These are phyloP conservation scores for Aurelia aurita complex sp. Pacific DNA, from an alignment of 30 jellyfish, hydroid and myxozoan species.

Conservation along the genomic window DNA sequence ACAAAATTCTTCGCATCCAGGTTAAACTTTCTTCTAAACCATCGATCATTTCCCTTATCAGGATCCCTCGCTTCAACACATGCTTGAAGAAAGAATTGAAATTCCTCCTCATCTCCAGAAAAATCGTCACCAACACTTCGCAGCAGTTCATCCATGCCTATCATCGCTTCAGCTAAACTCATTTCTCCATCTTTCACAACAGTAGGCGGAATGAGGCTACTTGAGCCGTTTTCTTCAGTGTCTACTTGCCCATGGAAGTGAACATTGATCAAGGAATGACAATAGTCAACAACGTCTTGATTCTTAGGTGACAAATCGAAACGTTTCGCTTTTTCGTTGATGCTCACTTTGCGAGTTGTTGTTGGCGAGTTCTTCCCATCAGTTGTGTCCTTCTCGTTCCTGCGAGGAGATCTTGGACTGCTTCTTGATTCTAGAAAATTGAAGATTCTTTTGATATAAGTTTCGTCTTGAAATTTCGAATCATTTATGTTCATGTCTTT, in stretches of 20 bases:
- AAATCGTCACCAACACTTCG: constrained; percentile 77
- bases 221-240: constrained; percentile 12
- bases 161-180: constrained; percentile 51
- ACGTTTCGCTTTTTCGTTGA: constrained; percentile 6
- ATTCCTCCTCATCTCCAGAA: constrained; percentile 94
- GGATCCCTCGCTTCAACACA: constrained; percentile 61
- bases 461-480: neutral
- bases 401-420: neutral
- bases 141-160: constrained; percentile 62
- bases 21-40: constrained; percentile 37
- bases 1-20: constrained; percentile 66
- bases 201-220: constrained; percentile 53
- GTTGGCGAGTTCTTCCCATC: neutral
- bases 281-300: constrained; percentile 59
- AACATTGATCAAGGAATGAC: constrained; percentile 66
- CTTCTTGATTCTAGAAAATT: constrained; percentile 5
- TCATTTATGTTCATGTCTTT: neutral
- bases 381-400: neutral
- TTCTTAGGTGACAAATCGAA: constrained; percentile 80
- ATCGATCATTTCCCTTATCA: constrained; percentile 1
- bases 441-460: neutral
- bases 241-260: constrained; percentile 64
- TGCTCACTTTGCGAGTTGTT: neutral
- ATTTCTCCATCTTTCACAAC: neutral
- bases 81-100: constrained; percentile 55